phyloP scores from a whole-genome alignment of 2,797 vertebrate species.

The Melanotaenia parkinsoni region DNA sequence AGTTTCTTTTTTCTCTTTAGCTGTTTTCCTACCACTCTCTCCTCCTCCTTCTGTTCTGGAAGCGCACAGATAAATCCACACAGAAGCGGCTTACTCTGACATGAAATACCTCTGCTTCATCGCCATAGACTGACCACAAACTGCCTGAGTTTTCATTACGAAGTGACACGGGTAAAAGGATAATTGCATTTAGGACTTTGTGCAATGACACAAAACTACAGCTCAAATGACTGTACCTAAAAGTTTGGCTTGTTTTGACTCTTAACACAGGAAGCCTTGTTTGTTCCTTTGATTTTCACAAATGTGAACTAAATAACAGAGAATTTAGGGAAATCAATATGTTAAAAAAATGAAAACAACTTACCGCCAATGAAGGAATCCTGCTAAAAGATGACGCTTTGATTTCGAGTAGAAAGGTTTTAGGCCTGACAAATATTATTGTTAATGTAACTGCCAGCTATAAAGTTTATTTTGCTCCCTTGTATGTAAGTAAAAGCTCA shows the following conservation, averaged over 20 bases:
- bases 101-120: slow-evolving; percentile 51
- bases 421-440: slow-evolving; percentile 46
- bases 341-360: slow-evolving; percentile 12
- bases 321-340: slow-evolving; percentile 48
- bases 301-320: slow-evolving; percentile 15
- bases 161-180: slow-evolving; percentile 16
- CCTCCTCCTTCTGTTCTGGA: slow-evolving; percentile 27
- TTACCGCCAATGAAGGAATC: slow-evolving; percentile 18
- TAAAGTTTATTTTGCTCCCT: slow-evolving; percentile 38
- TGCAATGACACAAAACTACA: background rate
- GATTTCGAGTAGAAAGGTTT: slow-evolving; percentile 32
- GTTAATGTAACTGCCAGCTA: slow-evolving; percentile 35
- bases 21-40: slow-evolving; percentile 7
- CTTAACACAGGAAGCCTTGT: background rate
- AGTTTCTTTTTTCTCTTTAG: slow-evolving; percentile 35
- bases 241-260: slow-evolving; percentile 18
- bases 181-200: slow-evolving; percentile 2
- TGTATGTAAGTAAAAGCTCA: slow-evolving; percentile 20
- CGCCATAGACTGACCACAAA: slow-evolving; percentile 30
- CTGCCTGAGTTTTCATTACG: slow-evolving; percentile 26
- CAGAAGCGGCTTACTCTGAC: slow-evolving; percentile 56
- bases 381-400: slow-evolving; percentile 26
- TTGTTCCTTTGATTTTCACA: slow-evolving; percentile 27
- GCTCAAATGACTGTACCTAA: slow-evolving; percentile 20
- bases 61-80: slow-evolving; percentile 43